Percentiles rank a stretch among this genome's conserved stretches.
These are phyloP conservation scores for Toxostoma redivivum DNA, from an alignment of 2,113 vertebrate species.

Conservation along the genomic window DNA sequence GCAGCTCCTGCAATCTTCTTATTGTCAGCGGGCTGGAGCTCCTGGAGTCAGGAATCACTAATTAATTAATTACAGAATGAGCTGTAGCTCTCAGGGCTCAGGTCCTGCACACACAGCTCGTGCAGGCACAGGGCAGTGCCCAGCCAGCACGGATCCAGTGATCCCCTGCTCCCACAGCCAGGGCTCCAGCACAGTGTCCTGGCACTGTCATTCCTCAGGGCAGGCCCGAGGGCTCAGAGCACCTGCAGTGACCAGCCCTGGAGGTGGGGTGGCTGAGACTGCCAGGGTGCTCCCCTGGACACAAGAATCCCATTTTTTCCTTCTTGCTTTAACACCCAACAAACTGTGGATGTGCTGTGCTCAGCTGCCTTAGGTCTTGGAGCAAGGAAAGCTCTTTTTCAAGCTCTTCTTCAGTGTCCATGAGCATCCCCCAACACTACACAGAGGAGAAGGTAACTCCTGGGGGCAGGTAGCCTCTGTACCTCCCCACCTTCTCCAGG, in stretches of 20 bases:
- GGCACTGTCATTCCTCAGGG: not conserved
- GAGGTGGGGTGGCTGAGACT: not conserved
- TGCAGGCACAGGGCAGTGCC: not conserved
- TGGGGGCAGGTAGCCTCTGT: not conserved
- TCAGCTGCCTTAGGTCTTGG: not conserved
- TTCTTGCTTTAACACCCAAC: not conserved
- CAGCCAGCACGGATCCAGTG: fast-evolving
- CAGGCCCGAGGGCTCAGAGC: fast-evolving
- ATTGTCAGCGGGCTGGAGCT: not conserved
- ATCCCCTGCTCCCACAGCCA: not conserved
- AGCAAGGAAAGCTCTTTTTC: not conserved
- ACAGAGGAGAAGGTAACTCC: not conserved
- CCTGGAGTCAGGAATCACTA: conserved; percentile 29
- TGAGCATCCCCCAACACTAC: not conserved
- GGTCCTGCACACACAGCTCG: not conserved
- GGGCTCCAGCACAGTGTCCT: fast-evolving
- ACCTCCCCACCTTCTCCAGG: not conserved
- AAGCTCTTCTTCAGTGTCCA: not conserved
- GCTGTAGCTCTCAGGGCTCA: not conserved
- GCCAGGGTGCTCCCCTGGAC: not conserved
- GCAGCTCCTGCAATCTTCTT: conserved; percentile 23
- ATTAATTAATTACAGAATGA: conserved; percentile 56
- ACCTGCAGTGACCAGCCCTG: not conserved
- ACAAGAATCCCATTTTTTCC: not conserved
- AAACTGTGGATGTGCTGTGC: not conserved